Evolutionary conservation across 2,797 vertebrate species (phyloP), one percentile per base, ranked within the genome.

Genomic region (Acestrorhynchus altus): DNA sequence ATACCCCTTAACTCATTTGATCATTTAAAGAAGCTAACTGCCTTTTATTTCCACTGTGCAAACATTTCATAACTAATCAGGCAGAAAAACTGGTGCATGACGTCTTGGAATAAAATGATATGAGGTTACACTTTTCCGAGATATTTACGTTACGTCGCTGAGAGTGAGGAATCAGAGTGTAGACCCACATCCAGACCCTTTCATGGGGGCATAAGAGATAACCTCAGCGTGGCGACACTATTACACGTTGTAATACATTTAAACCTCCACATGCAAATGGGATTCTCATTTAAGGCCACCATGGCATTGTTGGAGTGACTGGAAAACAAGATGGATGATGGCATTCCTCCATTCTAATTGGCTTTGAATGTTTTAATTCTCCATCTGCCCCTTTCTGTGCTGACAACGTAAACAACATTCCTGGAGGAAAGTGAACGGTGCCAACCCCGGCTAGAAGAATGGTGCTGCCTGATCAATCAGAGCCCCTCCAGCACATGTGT

Each of bases 371-470:
- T 84, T 87, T 79, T 87, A 86, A 88, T 87, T 87, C 80, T 84
- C 87, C 84, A 88, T 86, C 86, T 85, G 83, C 73, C 82, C 86
- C 80, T 86, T 88, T 87, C 77, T 75, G 72, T 73, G 78, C 72
- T 86, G 83, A 87, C 85, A 86, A 83, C 80, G 82, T 84, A 86
- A 88, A 88, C 85, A 87, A 85, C 85, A 86, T 86, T 87, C 87
- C 85, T 72, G 46, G 57, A 81, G 76, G 75, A 80, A 77, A 74
- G 67, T 78, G 79, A 86, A 71, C 75, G 70, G 77, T 77, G 81
- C 44, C 79, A 75, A 69, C 78, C 76, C 73, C 52, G 31, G 70
- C 76, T 44, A 71, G 76, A 82, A 86, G 85, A 83, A 87, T 74
- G 54, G 83, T 72, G 63, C 76, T 73, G 60, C 31, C 84, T 84